Percentiles rank a stretch among this genome's conserved stretches.
Evolutionary conservation across 2,797 vertebrate species (phyloP).

Genomic region (Glyptemys insculpta): DNA sequence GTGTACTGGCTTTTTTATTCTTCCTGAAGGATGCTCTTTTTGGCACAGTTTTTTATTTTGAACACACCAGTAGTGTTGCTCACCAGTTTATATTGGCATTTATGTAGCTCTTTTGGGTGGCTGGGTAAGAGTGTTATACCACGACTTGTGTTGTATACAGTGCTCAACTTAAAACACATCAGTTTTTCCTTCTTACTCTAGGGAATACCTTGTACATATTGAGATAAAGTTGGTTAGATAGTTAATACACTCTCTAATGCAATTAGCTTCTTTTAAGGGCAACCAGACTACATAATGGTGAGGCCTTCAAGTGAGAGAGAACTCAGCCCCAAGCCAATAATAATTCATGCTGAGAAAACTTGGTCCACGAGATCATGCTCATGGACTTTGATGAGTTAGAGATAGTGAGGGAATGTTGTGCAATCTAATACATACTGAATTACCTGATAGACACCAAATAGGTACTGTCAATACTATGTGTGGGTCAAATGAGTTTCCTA

Average conservation of each 20-base stretch:
- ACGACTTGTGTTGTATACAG: not conserved
- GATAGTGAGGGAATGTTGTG: not conserved
- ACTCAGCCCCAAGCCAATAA: not conserved
- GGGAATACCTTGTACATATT: not conserved
- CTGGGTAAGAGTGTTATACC: fast-evolving
- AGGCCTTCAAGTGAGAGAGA: not conserved
- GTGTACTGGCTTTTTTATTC: not conserved
- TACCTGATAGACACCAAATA: not conserved
- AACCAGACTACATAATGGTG: not conserved
- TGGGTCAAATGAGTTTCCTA: not conserved
- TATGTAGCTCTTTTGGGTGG: not conserved
- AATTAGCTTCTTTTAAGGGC: not conserved
- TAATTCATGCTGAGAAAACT: not conserved
- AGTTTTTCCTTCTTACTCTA: not conserved
- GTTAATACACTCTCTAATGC: not conserved
- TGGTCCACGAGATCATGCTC: not conserved
- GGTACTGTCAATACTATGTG: not conserved
- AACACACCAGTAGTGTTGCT: not conserved
- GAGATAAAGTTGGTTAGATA: not conserved
- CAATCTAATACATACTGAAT: not conserved
- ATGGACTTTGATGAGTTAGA: not conserved
- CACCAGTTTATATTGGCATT: fast-evolving
- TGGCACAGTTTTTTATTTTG: not conserved
- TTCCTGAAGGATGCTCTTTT: not conserved
- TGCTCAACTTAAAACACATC: fast-evolving